phyloP scores from a whole-genome alignment of 1,140 invertebrate genomes.

The Formica selysi region DNA sequence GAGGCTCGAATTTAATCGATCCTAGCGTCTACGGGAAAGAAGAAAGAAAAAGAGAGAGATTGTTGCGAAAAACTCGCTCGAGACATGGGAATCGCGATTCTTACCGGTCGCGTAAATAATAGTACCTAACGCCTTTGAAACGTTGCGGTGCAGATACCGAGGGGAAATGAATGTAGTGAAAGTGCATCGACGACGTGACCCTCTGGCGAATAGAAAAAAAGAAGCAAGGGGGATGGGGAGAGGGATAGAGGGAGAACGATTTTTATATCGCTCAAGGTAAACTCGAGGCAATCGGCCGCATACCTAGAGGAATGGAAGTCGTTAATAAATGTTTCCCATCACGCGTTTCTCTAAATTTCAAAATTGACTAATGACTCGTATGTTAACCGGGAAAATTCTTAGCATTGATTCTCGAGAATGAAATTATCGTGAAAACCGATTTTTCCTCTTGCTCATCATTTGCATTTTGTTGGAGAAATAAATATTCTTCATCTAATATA shows the following conservation, averaged over 20 bases:
- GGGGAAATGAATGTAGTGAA: conserved; percentile 61
- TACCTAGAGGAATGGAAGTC: background rate
- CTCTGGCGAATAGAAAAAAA: conserved; percentile 25
- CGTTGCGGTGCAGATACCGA: conserved; percentile 31
- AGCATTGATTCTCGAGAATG: too few species aligned
- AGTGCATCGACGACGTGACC: conserved; percentile 41
- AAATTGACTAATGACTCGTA: too few species aligned
- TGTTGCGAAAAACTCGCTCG: background rate
- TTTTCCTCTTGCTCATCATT: too few species aligned
- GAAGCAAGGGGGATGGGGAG: background rate
- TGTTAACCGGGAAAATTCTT: too few species aligned
- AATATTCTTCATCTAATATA: background rate
- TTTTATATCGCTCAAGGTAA: conserved; percentile 69
- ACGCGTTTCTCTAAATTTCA: too few species aligned
- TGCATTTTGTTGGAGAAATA: background rate
- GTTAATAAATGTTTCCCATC: background rate
- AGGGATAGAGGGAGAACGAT: conserved; percentile 31
- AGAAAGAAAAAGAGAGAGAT: background rate
- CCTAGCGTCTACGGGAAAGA: background rate
- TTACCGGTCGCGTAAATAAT: too few species aligned
- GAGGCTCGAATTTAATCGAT: background rate
- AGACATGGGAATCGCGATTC: too few species aligned
- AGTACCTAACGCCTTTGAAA: conserved; percentile 1
- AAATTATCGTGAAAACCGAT: too few species aligned
- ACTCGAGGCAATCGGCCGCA: conserved; percentile 25